Evolutionary conservation across 2,888 invertebrate genomes (phyloP), one percentile per base, ranked within the genome.

Genomic region (Steinernema hermaphroditum): DNA sequence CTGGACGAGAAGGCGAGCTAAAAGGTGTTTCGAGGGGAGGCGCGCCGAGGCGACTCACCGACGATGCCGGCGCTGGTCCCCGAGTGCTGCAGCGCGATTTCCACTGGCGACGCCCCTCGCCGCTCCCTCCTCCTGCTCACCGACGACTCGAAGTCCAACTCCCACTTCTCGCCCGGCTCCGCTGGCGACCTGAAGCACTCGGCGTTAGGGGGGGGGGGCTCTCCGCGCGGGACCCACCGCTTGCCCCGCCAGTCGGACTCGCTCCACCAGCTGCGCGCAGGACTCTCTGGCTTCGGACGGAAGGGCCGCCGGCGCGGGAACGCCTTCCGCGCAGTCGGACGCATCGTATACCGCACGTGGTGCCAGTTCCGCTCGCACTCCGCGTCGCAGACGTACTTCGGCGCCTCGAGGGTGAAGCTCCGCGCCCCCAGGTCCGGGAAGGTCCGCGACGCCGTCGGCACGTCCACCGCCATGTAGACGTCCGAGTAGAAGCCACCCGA

Each of bases 381-480:
- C 46, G 72, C 70, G 16, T 77, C 79, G 69, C 79, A 79, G 12
- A 75, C 71, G 72, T 79, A 79, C 32, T 76, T 76, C 19, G 62
- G 44, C 0, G 72, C 70, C 0, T 74, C 46, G 4, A 76, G 69
- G 12, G 75, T 76, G 37, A 74, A 73, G 0, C 70, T 75, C n/a
- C 76, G 54, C 0, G 76, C 79, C 1, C 77, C 69, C 37, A 81
- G 50, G 72, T 81, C 78, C 14, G 80, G 80, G 70, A 81, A 81
- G 27, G 71, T 73, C 22, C 76, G 62, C 0, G 76, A 46, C 0
- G 81, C 81, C n/a, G 78, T 71, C 22, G 70, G 50, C 29, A 81
- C 75, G 57, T 81, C 80, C 1, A 71, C 73, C 9, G 81, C 81
- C 80, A 81, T 80, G 71, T 81, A 81, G 50, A 81, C 78, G 16